Evolutionary conservation across 2,888 invertebrate genomes (phyloP).

Genomic region (Tipula unca): DNA sequence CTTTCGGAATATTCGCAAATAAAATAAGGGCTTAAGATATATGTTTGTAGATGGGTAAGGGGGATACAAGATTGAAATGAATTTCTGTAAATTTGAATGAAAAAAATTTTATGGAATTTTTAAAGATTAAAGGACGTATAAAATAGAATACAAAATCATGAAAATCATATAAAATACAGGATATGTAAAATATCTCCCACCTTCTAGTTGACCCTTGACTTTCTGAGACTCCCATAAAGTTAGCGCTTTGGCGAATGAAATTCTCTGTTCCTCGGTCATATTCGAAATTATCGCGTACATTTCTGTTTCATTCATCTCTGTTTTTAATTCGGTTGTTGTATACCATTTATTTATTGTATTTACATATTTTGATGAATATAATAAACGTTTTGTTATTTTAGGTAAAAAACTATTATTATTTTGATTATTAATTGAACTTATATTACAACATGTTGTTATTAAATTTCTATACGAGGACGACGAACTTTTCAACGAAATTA

Average conservation of each 20-base stretch:
- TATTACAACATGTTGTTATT: not conserved
- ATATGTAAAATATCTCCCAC: not conserved
- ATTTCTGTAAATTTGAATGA: not conserved
- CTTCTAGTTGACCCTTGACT: constrained; percentile 10
- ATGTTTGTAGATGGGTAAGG: not conserved
- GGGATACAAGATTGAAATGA: not conserved
- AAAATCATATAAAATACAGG: not conserved
- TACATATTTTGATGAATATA: constrained; percentile 4
- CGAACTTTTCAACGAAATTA: not conserved
- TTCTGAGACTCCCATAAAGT: constrained; percentile 1
- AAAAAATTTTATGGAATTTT: not conserved
- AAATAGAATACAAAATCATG: not conserved
- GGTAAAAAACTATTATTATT: not conserved
- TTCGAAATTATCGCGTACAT: not conserved
- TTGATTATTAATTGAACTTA: not conserved
- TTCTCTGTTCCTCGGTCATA: constrained; percentile 8
- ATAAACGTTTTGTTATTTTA: constrained; percentile 9
- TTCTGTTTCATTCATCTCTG: not conserved
- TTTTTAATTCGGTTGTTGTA: constrained; percentile 14
- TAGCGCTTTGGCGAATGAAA: not conserved
- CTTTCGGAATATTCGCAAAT: not conserved
- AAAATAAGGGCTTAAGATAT: not conserved
- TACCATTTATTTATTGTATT: constrained; percentile 20
- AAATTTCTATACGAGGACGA: not conserved
- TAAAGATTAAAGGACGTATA: not conserved